Evolutionary conservation across 2,113 vertebrate genomes (phyloP), one percentile per base, ranked within the genome.

Genomic region (Psammodynastes pulverulentus): DNA sequence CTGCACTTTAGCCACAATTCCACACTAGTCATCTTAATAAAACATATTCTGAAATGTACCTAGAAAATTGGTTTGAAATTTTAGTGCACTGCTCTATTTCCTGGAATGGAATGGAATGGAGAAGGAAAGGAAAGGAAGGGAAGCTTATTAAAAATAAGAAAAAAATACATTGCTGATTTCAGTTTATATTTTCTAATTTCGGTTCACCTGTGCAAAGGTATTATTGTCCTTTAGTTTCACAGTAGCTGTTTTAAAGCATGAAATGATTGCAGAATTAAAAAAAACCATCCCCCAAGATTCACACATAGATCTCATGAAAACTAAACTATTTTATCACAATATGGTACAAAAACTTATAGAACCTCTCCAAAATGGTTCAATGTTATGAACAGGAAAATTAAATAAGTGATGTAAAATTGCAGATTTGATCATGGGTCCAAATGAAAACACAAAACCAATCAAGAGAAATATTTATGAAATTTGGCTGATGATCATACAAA

Each of bases 161-260:
- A 93, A 21, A 21, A 13, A n/a, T 56, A 85, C 34, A 93, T 93
- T 54, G 34, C 49, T 94, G n/a, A 34, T 56, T 93, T 96, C 85
- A 93, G 92, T 94, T 95, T 89, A 91, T 93, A 92, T 10, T 86
- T 3, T 39, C 95, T 94, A 87, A 88, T 89, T 94, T n/a, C 17
- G 52, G 49, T 94, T 95, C 93, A 17, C 56, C 94, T 95, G 92
- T 90, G 86, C 26, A 26, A n/a, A 6, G 29, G 23, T 48, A 88
- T 88, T 91, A 17, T 92, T 91, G 58, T 56, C 49, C 86, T 90
- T 54, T 87, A 89, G 90, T 87, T 89, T 84, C 92, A 92, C 13
- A 52, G 92, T 48, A 93, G 54, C 9, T 88, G 13, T 91, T 91
- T 79, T 62, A 92, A 62, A 56, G 23, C 84, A 85, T 90, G 84